Percentiles rank a stretch among this genome's conserved stretches.
Evolutionary conservation across 2,113 vertebrate genomes (phyloP).

Genomic region (Willisornis vidua): DNA sequence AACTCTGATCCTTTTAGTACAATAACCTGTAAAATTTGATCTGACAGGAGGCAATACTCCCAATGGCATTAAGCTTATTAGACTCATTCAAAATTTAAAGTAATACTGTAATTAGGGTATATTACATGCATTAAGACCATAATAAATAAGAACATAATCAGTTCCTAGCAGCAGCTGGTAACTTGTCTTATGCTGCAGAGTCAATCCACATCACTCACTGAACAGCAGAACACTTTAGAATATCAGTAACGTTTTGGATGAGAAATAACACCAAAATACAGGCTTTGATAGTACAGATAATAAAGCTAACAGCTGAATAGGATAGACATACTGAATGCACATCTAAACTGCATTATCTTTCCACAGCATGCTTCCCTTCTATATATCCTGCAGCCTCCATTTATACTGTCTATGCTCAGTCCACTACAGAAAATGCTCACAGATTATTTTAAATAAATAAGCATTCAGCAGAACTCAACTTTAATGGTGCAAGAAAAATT

Average conservation of each 20-base stretch:
- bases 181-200: neutral
- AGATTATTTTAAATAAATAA: conserved; percentile 41
- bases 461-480: neutral
- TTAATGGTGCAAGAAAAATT: neutral
- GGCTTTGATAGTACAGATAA: neutral
- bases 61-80: conserved; percentile 9
- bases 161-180: conserved; percentile 16
- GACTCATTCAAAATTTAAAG: conserved; percentile 1
- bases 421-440: neutral
- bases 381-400: neutral
- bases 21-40: conserved; percentile 16
- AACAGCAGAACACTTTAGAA: neutral
- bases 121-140: neutral
- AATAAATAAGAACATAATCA: conserved; percentile 14
- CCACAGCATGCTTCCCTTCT: neutral
- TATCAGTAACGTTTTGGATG: neutral
- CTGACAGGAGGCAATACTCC: neutral
- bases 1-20: neutral
- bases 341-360: neutral
- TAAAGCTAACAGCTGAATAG: neutral
- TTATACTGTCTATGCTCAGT: neutral
- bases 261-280: conserved; percentile 6
- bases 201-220: neutral
- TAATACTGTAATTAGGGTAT: conserved; percentile 14
- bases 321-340: neutral